Evolutionary conservation across 2,113 vertebrate species (phyloP).

Genomic region (Sisor rabdophorus): DNA sequence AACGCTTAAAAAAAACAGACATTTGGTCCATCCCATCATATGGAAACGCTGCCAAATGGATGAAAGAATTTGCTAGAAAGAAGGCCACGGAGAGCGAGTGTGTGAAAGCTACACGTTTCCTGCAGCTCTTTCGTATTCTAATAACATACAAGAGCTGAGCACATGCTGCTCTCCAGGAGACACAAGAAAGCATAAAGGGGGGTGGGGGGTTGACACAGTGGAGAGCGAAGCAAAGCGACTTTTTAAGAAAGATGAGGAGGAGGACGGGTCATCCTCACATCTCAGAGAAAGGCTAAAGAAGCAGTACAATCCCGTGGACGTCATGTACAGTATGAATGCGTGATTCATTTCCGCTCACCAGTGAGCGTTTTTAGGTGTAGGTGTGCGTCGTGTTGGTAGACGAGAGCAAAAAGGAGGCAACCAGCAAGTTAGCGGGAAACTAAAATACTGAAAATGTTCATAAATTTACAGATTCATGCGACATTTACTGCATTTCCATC

Average conservation of each 20-base stretch:
- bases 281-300: not conserved
- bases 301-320: not conserved
- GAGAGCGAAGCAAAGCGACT: not conserved
- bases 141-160: slow-evolving; percentile 2
- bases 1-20: not conserved
- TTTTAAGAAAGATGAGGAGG: not conserved
- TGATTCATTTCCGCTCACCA: not conserved
- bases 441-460: too few relatives aligned
- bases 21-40: not conserved
- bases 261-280: slow-evolving; percentile 9
- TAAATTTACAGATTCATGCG: too few relatives aligned
- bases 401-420: not conserved
- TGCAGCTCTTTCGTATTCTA: slow-evolving; percentile 38
- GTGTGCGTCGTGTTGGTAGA: slow-evolving; percentile 12
- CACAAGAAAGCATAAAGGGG: slow-evolving; percentile 12
- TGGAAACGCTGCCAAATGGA: not conserved
- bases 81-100: not conserved
- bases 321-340: not conserved
- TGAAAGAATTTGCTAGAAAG: not conserved
- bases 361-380: not conserved
- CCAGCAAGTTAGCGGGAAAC: not conserved
- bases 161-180: slow-evolving; percentile 6
- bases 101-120: not conserved
- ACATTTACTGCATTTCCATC: too few relatives aligned
- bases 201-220: not conserved